Conservation (phyloP, 2,797 vertebrate genomes). For the Lithobates sylvaticus region DNA sequence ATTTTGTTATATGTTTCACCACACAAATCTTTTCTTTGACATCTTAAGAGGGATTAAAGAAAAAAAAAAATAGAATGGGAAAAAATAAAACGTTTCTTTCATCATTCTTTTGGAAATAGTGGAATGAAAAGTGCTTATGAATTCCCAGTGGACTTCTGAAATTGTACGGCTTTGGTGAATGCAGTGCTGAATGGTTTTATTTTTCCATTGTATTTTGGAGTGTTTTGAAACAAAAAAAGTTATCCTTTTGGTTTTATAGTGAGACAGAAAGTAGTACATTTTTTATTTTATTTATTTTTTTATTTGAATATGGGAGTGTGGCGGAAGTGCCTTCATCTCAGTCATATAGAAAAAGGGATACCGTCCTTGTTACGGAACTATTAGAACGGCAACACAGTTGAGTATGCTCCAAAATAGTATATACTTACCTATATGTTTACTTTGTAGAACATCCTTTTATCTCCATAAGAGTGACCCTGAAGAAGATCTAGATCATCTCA, state of each 20-base stretch:
- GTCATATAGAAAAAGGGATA: no score
- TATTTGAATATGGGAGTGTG: no score
- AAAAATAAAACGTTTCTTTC: background rate
- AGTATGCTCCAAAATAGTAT: no score
- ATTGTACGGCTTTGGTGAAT: background rate
- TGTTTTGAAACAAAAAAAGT: background rate
- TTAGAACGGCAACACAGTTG: no score
- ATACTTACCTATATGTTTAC: no score
- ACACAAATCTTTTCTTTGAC: slow-evolving; percentile 4
- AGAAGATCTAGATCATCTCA: no score
- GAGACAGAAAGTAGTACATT: no score
- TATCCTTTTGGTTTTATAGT: background rate
- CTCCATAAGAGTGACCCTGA: no score
- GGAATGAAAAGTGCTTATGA: background rate
- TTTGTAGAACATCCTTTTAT: no score
- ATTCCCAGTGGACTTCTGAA: background rate
- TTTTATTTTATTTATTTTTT: no score
- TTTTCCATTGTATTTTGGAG: background rate
- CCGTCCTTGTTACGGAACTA: no score
- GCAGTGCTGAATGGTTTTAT: background rate
- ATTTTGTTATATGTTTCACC: background rate
- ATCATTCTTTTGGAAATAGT: background rate
- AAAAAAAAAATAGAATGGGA: background rate
- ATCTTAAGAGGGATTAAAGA: background rate
- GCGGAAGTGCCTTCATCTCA: no score